Conservation (phyloP, 2,113 vertebrate species). For the Marmota monax region DNA sequence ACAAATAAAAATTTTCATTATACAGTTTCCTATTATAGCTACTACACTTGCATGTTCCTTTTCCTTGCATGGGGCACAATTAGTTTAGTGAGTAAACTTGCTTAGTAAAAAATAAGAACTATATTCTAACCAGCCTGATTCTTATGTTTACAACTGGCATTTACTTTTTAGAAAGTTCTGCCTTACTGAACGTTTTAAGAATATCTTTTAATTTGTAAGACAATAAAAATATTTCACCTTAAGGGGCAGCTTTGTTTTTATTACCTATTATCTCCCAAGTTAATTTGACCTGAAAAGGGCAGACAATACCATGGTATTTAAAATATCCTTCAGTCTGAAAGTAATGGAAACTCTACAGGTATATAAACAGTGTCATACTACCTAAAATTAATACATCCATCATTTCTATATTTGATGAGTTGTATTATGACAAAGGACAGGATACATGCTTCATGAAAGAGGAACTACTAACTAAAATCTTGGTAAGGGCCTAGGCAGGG, state of each 20-base stretch:
- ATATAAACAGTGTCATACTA: neutral
- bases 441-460: neutral
- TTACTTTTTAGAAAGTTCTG: slow-evolving; percentile 49
- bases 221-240: neutral
- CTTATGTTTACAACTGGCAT: neutral
- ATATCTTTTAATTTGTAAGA: too few relatives aligned
- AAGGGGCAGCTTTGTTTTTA: neutral
- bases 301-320: neutral
- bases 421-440: neutral
- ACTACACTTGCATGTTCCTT: neutral
- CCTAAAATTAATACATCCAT: neutral
- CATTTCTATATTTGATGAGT: neutral
- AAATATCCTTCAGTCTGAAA: neutral
- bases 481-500: neutral
- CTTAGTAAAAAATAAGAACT: neutral
- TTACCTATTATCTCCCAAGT: neutral
- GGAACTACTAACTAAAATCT: neutral
- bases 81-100: neutral
- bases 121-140: neutral
- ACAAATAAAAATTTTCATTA: neutral
- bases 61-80: neutral
- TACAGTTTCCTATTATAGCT: neutral
- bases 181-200: neutral
- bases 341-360: neutral
- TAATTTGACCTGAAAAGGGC: neutral